A percentile compares a stretch with the other conserved stretches of the same genome.
Evolutionary conservation across 1,140 invertebrate genomes (phyloP).

Genomic region (Lithobius niger): DNA sequence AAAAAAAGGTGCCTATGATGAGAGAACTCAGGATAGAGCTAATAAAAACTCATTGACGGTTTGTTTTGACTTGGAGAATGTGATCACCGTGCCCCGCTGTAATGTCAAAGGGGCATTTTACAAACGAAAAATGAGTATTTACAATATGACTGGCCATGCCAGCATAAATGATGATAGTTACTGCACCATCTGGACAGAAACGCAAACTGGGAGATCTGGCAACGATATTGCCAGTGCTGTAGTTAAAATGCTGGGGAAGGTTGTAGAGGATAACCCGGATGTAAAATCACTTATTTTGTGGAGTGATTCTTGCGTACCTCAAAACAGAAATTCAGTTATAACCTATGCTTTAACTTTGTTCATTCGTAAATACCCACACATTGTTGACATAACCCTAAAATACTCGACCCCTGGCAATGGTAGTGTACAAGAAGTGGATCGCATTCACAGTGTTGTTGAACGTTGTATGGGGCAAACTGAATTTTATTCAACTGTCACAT

Average conservation of each 20-base stretch:
- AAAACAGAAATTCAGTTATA: not conserved
- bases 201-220: not conserved
- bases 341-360: not conserved
- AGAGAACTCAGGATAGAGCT: too few species aligned
- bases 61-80: too few species aligned
- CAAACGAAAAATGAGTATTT: too few species aligned
- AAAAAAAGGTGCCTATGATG: too few species aligned
- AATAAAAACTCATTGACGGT: too few species aligned
- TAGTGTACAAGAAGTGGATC: not conserved
- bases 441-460: not conserved
- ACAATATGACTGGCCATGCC: not conserved
- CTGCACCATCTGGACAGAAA: conserved; percentile 2
- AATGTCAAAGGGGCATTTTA: too few species aligned
- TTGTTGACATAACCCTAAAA: not conserved
- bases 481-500: not conserved
- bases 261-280: not conserved
- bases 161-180: not conserved
- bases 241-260: not conserved
- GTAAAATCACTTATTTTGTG: not conserved
- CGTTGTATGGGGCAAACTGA: not conserved
- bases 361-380: not conserved
- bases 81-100: too few species aligned
- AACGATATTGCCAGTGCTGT: conserved; percentile 6
- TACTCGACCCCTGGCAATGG: not conserved
- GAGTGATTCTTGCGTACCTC: not conserved